Conservation (phyloP, 2,888 invertebrate species). For the Thera obeliscata region DNA sequence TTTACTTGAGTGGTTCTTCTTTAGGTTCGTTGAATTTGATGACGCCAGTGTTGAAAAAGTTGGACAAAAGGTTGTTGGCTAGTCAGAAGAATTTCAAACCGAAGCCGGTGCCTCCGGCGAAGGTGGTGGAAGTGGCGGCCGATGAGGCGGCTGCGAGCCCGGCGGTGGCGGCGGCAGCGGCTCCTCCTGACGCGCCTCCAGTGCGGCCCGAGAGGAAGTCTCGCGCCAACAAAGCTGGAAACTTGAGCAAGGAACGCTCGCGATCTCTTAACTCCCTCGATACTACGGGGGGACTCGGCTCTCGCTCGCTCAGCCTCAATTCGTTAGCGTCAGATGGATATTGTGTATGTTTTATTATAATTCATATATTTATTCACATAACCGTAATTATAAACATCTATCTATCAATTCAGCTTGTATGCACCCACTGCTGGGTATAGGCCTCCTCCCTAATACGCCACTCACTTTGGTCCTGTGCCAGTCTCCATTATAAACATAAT, state of each 20-base stretch:
- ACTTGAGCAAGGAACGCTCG: conserved; percentile 73
- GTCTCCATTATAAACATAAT: too few relatives aligned
- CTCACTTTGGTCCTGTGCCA: too few relatives aligned
- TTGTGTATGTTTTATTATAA: conserved; percentile 86
- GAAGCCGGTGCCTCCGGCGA: conserved; percentile 70
- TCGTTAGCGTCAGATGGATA: conserved; percentile 93
- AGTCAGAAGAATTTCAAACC: conserved; percentile 81
- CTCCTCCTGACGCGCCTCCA: conserved; percentile 52
- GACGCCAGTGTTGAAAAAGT: conserved; percentile 81
- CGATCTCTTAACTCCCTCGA: conserved; percentile 74
- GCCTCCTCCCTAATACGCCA: too few relatives aligned
- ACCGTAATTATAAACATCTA: too few relatives aligned
- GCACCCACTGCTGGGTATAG: too few relatives aligned
- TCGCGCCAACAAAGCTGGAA: conserved; percentile 54
- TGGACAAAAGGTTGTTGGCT: conserved; percentile 76
- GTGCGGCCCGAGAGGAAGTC: conserved; percentile 72
- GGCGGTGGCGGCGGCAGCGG: conserved; percentile 29
- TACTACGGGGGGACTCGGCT: conserved; percentile 65
- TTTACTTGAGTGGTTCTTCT: conserved; percentile 86
- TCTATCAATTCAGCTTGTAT: too few relatives aligned
- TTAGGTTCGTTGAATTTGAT: conserved; percentile 85
- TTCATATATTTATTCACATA: too few relatives aligned
- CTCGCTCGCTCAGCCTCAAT: conserved; percentile 86
- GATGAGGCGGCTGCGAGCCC: conserved; percentile 37
- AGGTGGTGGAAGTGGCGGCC: conserved; percentile 54